Evolutionary conservation across 1,140 invertebrate species (phyloP).

Genomic region (Drosophila grimshawi): DNA sequence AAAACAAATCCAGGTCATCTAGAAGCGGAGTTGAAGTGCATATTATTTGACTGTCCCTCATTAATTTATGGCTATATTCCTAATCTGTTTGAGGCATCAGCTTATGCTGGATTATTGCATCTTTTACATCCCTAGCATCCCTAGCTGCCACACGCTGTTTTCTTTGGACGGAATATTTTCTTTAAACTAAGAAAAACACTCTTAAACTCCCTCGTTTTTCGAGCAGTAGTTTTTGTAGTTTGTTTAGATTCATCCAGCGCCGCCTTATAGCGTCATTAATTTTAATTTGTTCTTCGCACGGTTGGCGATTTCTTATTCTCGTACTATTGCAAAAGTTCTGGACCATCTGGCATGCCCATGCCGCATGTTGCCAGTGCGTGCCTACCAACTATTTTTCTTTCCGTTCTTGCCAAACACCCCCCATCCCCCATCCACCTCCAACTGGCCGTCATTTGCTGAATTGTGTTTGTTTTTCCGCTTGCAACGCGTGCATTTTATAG

Average conservation of each 20-base stretch:
- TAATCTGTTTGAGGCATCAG: no score
- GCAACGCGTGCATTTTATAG: constrained; percentile 79
- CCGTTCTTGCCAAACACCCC: constrained; percentile 4
- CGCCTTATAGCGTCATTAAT: constrained; percentile 48
- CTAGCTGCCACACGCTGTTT: neutral
- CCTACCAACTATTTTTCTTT: constrained; percentile 42
- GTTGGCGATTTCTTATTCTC: constrained; percentile 39
- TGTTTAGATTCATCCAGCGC: constrained; percentile 36
- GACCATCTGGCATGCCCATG: constrained; percentile 57
- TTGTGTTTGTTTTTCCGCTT: constrained; percentile 36
- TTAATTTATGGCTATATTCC: no score
- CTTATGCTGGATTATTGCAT: no score
- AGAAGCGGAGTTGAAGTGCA: no score
- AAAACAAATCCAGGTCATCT: no score
- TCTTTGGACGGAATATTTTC: neutral
- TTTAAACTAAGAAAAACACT: neutral
- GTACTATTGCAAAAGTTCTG: constrained; percentile 42
- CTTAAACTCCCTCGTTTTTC: constrained; percentile 5
- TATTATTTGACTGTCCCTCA: no score
- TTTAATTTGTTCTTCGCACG: constrained; percentile 50
- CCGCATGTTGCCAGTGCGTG: constrained; percentile 46
- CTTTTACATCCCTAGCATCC: no score
- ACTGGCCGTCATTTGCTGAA: neutral
- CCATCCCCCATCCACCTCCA: constrained; percentile 13
- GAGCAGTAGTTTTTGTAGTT: constrained; percentile 22